phyloP scores from a whole-genome alignment of 2,888 invertebrate species.

The Cosmia pyralina region DNA sequence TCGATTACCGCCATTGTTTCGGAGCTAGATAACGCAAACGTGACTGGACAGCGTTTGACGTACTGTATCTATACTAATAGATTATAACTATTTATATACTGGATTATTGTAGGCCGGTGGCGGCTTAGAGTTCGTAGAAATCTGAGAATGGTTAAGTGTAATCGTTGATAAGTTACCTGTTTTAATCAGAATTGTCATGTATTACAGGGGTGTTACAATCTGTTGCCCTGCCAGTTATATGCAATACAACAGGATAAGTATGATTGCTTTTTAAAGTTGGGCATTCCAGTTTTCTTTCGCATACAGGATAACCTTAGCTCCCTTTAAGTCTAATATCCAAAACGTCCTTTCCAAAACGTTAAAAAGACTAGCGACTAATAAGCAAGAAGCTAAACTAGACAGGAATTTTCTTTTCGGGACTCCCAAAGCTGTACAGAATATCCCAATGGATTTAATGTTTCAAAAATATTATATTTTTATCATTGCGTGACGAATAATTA shows the following conservation, averaged over 20 bases:
- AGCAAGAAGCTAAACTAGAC: neutral
- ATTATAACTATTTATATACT: conserved; percentile 25
- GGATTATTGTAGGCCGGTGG: conserved; percentile 25
- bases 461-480: neutral
- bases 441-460: neutral
- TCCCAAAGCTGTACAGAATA: neutral
- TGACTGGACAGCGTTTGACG: conserved; percentile 44
- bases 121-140: conserved; percentile 36
- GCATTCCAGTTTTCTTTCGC: too few species aligned
- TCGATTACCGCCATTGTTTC: conserved; percentile 56
- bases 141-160: neutral
- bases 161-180: conserved; percentile 1
- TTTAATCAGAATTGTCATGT: conserved; percentile 18
- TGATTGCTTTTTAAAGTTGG: neutral
- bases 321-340: neutral
- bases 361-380: too few species aligned
- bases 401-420: neutral
- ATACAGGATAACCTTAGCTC: neutral
- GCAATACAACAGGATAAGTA: neutral
- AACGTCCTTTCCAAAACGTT: neutral
- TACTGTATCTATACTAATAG: conserved; percentile 51
- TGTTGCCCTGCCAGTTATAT: neutral
- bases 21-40: conserved; percentile 56
- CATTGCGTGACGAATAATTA: conserved; percentile 10
- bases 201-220: neutral